A percentile compares a stretch with the other conserved stretches of the same genome.
phyloP scores from a whole-genome alignment of 2,888 invertebrate genomes.

The Clitarchus hookeri region DNA sequence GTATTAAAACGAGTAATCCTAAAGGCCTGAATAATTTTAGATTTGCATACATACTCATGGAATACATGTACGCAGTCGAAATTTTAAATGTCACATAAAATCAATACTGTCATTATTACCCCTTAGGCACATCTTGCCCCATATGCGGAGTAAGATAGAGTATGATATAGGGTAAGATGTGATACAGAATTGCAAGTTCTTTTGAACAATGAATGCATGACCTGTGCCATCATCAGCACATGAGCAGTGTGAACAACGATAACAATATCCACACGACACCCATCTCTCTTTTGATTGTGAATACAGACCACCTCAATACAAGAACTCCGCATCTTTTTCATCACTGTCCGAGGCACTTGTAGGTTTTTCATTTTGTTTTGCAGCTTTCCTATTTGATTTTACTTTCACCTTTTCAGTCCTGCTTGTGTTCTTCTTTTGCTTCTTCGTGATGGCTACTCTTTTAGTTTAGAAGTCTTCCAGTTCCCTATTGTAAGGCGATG shows the following conservation, averaged over 20 bases:
- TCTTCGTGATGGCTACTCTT: neutral
- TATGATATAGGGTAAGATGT: neutral
- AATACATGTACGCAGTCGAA: neutral
- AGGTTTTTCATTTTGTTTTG: neutral
- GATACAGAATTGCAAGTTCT: neutral
- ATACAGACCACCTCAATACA: constrained; percentile 28
- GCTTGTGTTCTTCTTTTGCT: neutral
- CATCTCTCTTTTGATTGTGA: neutral
- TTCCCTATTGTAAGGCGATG: constrained; percentile 26
- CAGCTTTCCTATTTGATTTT: neutral
- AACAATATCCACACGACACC: neutral
- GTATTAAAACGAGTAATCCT: neutral
- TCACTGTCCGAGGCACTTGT: constrained; percentile 17
- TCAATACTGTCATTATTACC: too few relatives aligned
- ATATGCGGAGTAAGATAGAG: constrained; percentile 15
- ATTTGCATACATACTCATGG: neutral
- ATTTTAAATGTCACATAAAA: constrained; percentile 18
- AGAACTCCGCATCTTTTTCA: constrained; percentile 27
- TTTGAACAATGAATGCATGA: neutral
- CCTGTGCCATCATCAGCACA: constrained; percentile 10
- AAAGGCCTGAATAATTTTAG: neutral
- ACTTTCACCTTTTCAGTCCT: neutral
- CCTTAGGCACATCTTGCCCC: constrained; percentile 7
- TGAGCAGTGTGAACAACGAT: neutral
- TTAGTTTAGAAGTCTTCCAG: neutral